Evolutionary conservation across 2,888 invertebrate genomes (phyloP).

Genomic region (Bembecia ichneumoniformis): DNA sequence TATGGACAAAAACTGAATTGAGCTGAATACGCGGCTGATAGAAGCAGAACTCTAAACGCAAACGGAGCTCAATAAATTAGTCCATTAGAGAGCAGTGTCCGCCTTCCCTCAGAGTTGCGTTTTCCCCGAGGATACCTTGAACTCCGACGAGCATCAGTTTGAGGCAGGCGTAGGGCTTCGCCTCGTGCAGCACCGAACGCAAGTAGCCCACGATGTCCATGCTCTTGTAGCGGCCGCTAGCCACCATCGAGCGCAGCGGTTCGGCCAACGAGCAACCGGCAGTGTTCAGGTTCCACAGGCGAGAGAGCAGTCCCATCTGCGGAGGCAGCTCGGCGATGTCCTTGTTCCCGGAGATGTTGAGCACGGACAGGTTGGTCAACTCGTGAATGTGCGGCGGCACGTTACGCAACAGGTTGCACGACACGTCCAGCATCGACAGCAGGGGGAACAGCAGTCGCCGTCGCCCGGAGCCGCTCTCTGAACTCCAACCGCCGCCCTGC

Average conservation of each 20-base stretch:
- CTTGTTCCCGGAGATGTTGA: slow-evolving; percentile 90
- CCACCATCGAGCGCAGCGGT: slow-evolving; percentile 90
- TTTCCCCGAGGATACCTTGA: slow-evolving; percentile 60
- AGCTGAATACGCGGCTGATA: too few relatives aligned
- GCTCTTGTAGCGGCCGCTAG: slow-evolving; percentile 93
- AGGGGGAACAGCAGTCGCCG: slow-evolving; percentile 88
- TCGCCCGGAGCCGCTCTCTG: neutral
- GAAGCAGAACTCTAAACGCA: too few relatives aligned
- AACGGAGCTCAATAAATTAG: too few relatives aligned
- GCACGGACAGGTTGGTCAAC: slow-evolving; percentile 89
- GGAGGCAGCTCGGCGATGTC: slow-evolving; percentile 91
- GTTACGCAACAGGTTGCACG: slow-evolving; percentile 81
- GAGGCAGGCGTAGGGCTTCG: slow-evolving; percentile 93
- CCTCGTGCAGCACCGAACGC: slow-evolving; percentile 87
- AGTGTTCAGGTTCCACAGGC: slow-evolving; percentile 97
- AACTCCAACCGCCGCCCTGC: neutral
- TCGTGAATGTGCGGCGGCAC: slow-evolving; percentile 90
- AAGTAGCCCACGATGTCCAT: slow-evolving; percentile 95
- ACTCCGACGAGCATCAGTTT: slow-evolving; percentile 97
- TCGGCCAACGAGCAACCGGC: slow-evolving; percentile 90
- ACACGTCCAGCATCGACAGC: slow-evolving; percentile 94
- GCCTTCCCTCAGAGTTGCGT: too few relatives aligned
- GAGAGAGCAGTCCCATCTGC: slow-evolving; percentile 92
- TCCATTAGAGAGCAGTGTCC: too few relatives aligned
- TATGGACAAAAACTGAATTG: too few relatives aligned